Percentiles rank a stretch among this genome's conserved stretches.
These are phyloP conservation scores for Trichonephila clavata DNA, from an alignment of 1,140 invertebrate species.

Conservation along the genomic window DNA sequence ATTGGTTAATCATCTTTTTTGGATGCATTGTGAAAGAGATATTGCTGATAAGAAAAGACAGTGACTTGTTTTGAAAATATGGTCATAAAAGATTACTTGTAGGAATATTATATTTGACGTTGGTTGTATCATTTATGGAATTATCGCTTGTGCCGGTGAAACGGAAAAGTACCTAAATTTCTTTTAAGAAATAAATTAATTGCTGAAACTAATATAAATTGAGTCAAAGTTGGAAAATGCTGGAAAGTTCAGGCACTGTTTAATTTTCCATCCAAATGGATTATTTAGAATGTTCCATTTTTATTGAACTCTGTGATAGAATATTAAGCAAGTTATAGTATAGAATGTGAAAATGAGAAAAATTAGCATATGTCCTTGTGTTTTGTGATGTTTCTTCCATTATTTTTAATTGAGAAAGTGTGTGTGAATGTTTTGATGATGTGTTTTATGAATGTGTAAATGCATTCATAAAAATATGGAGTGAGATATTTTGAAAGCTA, in stretches of 20 bases:
- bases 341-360: constrained; percentile 11
- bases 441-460: neutral
- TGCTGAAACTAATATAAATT: neutral
- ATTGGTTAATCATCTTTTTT: no score
- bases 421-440: neutral
- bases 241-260: constrained; percentile 34
- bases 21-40: no score
- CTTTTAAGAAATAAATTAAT: no score
- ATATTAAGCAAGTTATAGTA: constrained; percentile 22
- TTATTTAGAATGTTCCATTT: constrained; percentile 3
- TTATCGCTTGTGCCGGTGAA: no score
- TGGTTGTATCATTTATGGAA: no score
- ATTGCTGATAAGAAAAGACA: no score
- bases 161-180: no score
- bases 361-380: neutral
- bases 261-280: constrained; percentile 16
- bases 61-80: no score
- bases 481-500: neutral
- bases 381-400: neutral
- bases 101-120: no score
- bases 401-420: neutral
- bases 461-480: neutral
- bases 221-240: neutral
- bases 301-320: constrained; percentile 47
- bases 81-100: no score